These are phyloP conservation scores for Gymnarchus niloticus DNA, from an alignment of 2,113 vertebrate genomes.

Conservation along the genomic window DNA sequence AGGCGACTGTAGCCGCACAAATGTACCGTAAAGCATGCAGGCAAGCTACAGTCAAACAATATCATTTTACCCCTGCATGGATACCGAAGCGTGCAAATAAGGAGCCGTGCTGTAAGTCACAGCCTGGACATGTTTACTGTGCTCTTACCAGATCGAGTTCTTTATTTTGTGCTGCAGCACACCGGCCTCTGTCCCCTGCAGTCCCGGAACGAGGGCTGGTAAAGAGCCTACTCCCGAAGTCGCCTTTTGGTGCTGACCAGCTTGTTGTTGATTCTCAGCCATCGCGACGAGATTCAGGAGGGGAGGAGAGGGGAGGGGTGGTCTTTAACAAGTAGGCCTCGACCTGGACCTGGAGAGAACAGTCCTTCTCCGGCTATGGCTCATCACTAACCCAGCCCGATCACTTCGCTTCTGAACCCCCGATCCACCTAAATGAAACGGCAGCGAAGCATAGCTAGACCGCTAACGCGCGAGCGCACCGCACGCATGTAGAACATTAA, in stretches of 20 bases:
- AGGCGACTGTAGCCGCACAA: not conserved
- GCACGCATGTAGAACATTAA: conserved; percentile 26
- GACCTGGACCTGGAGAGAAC: conserved; percentile 68
- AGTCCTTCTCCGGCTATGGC: conserved; percentile 54
- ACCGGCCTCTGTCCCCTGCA: conserved; percentile 78
- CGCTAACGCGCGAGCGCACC: not conserved
- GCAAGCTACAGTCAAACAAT: not conserved
- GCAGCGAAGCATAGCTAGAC: conserved; percentile 20
- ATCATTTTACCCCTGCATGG: not conserved
- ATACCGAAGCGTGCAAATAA: not conserved
- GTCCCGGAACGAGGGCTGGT: conserved; percentile 75
- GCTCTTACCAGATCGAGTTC: conserved; percentile 88
- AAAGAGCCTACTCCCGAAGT: conserved; percentile 57
- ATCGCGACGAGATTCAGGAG: conserved; percentile 60
- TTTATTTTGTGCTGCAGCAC: conserved; percentile 87
- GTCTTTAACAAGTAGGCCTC: conserved; percentile 60
- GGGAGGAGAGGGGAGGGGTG: conserved; percentile 41
- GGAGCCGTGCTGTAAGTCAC: not conserved
- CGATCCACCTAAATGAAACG: conserved; percentile 19
- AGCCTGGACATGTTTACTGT: not conserved
- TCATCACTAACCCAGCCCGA: conserved; percentile 57
- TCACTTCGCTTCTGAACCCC: conserved; percentile 31
- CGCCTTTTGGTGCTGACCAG: conserved; percentile 57
- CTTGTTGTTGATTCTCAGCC: conserved; percentile 73
- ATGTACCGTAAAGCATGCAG: not conserved